Conservation (phyloP, 2,113 vertebrate genomes). For the Hyaena hyaena region DNA sequence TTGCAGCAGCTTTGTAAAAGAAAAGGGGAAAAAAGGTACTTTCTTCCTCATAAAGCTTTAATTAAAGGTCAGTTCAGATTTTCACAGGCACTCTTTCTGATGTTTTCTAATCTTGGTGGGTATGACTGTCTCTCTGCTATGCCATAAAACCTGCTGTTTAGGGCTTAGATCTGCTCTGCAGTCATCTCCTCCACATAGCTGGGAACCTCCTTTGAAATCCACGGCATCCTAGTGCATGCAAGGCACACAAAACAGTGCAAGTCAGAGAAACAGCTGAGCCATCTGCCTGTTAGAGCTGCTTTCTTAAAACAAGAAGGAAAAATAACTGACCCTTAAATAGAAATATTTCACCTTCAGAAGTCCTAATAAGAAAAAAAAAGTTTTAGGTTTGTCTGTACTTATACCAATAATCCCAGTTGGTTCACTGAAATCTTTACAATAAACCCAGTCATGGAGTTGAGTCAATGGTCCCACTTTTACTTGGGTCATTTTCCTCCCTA, state of each 20-base stretch:
- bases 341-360: conserved; percentile 44
- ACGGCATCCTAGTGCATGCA: background rate
- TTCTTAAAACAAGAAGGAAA: conserved; percentile 20
- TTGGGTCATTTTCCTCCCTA: background rate
- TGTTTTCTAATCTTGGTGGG: conserved; percentile 56
- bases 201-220: conserved; percentile 41
- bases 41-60: conserved; percentile 67
- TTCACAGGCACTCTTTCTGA: conserved; percentile 50
- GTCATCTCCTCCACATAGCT: background rate
- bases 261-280: background rate
- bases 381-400: background rate
- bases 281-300: background rate
- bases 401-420: background rate
- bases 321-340: background rate
- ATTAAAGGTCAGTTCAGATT: conserved; percentile 75
- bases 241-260: background rate
- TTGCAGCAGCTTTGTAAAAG: conserved; percentile 29
- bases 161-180: conserved; percentile 23
- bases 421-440: background rate
- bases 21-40: background rate
- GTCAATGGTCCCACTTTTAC: background rate
- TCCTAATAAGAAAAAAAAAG: background rate
- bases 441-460: background rate
- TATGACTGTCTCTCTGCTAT: background rate
- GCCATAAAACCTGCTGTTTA: conserved; percentile 28